Base-by-base conservation (phyloP, 2,113 vertebrate species). In the Datnioides undecimradiatus region DNA sequence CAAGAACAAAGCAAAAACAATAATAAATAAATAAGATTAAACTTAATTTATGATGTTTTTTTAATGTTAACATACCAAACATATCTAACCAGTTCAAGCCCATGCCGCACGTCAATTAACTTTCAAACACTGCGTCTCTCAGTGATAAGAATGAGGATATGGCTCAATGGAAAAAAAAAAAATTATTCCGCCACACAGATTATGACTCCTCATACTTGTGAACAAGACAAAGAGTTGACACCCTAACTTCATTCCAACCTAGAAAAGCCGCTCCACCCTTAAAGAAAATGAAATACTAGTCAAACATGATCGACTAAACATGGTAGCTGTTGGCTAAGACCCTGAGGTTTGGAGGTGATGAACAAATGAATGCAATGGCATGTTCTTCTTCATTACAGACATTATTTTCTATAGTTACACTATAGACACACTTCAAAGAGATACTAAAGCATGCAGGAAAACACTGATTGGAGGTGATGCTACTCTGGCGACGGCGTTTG, bases 221-320 rank as follows among this genome's bases (percentile, higher is more conserved):
- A 49, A 74, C 64, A 64, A 36, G 29, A 31, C n/a, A 76, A 23
- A 0, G 6, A 68, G 64, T 27, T 46, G 38, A 58, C 77, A 80
- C 67, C 74, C 79, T 11, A 40, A 66, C 58, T 77, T 88, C 83
- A 90, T 89, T 89, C 85, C 87, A 78, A 54, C 25, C 4, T 52
- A 17, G 62, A 33, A 31, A 80, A 64, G 16, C 43, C 23, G 25
- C 85, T 82, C 71, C 90, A 85, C 87, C 90, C 88, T 69, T 0
- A 40, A 36, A 46, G 46, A 34, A 52, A 64, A 59, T 54, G 51
- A 73, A 23, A 54, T 40, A 80, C 82, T 51, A 17, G 68, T 62
- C 21, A 25, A 82, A 85, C 88, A 71, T 11, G 65, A 38, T 79
- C 31, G 36, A 4, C 12, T n/a, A 2, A 59, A 76, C 13, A 38